Percentiles rank a stretch among this genome's conserved stretches.
These are phyloP conservation scores for Liasis olivaceus DNA, from an alignment of 2,797 vertebrate genomes.

Conservation along the genomic window DNA sequence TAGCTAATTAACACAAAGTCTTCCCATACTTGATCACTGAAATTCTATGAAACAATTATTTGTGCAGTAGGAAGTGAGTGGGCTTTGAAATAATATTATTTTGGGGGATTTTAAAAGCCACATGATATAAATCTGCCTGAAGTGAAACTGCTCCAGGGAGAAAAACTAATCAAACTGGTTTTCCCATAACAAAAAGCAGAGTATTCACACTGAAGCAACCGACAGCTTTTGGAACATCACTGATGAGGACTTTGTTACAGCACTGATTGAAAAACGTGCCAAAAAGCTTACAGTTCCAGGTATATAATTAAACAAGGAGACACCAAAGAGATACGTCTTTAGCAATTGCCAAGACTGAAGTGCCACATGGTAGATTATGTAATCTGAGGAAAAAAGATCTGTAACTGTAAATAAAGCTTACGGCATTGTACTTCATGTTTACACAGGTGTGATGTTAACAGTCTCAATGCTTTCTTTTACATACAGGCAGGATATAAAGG, in stretches of 20 bases:
- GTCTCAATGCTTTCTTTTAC: conserved; percentile 58
- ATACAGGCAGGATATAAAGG: conserved; percentile 42
- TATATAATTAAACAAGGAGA: conserved; percentile 64
- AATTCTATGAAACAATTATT: conserved; percentile 63
- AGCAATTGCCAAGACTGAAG: conserved; percentile 56
- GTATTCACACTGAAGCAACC: conserved; percentile 53
- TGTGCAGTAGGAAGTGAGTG: conserved; percentile 67
- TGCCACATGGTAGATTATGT: conserved; percentile 67
- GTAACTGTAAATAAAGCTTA: conserved; percentile 70
- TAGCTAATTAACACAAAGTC: conserved; percentile 38
- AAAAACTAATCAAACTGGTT: conserved; percentile 60
- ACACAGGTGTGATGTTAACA: conserved; percentile 72
- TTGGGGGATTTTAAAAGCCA: conserved; percentile 65
- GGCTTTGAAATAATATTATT: conserved; percentile 66
- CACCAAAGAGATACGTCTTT: conserved; percentile 58
- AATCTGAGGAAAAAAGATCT: conserved; percentile 64
- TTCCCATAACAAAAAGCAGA: conserved; percentile 64
- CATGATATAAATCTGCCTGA: conserved; percentile 66
- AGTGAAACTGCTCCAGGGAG: conserved; percentile 68
- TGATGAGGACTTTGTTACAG: conserved; percentile 71
- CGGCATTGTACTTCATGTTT: conserved; percentile 63
- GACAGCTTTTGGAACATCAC: conserved; percentile 69
- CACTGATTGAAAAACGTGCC: conserved; percentile 61
- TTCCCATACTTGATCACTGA: not conserved
- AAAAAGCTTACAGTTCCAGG: conserved; percentile 64